Conservation (phyloP, 2,888 invertebrate genomes). For the Camponotus fellah region DNA sequence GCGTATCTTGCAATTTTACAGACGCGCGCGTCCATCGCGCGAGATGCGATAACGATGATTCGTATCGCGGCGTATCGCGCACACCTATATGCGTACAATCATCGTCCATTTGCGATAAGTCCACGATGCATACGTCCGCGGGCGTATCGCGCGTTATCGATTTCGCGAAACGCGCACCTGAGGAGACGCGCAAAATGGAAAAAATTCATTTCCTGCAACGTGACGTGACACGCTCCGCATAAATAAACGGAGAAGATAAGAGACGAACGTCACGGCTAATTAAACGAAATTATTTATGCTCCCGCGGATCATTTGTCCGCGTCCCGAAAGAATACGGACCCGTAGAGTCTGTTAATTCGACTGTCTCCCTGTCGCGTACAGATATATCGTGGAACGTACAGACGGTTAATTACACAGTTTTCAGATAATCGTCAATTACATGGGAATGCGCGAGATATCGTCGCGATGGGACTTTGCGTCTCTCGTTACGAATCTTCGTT, state of each 20-base stretch:
- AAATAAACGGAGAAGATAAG: conserved; percentile 42
- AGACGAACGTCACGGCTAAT: not conserved
- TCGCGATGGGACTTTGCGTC: no score
- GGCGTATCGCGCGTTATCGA: conserved; percentile 41
- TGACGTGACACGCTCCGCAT: conserved; percentile 7
- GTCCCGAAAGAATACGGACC: conserved; percentile 12
- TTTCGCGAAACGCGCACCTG: conserved; percentile 19
- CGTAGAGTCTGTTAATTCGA: not conserved
- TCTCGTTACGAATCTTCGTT: not conserved
- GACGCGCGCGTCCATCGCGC: not conserved
- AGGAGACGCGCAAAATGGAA: conserved; percentile 26
- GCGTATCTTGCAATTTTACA: not conserved
- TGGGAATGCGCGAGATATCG: not conserved
- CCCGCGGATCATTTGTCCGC: not conserved
- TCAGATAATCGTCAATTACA: conserved; percentile 4
- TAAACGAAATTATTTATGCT: conserved; percentile 43
- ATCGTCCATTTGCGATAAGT: conserved; percentile 51
- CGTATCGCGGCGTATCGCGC: not conserved
- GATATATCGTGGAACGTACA: not conserved
- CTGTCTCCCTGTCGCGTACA: not conserved
- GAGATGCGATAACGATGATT: conserved; percentile 23
- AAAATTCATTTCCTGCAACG: conserved; percentile 49
- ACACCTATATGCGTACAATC: not conserved
- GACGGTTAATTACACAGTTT: not conserved
- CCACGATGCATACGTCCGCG: conserved; percentile 10